phyloP scores from a whole-genome alignment of 2,113 vertebrate genomes.

The Trinectes maculatus region DNA sequence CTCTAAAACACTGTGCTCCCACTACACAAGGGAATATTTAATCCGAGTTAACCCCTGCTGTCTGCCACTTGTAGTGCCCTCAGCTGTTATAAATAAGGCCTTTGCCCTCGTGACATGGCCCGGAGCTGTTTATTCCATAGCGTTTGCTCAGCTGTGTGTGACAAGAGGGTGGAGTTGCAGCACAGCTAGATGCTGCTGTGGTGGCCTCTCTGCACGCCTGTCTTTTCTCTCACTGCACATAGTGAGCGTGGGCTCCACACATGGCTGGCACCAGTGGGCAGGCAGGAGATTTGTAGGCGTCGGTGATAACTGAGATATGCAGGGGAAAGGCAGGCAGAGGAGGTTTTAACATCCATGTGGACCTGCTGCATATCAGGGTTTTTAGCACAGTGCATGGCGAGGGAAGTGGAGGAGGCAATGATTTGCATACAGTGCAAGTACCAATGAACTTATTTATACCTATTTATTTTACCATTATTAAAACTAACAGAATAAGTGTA shows the following conservation, averaged over 20 bases:
- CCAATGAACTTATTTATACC: neutral
- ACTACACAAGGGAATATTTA: too few species aligned
- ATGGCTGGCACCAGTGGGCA: constrained; percentile 31
- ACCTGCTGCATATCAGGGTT: constrained; percentile 23
- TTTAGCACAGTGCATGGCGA: neutral
- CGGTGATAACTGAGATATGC: constrained; percentile 24
- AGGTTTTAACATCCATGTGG: constrained; percentile 43
- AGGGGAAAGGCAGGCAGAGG: constrained; percentile 29
- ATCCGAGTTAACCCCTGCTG: too few species aligned
- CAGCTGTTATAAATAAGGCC: constrained; percentile 17
- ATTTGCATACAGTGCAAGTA: too few species aligned
- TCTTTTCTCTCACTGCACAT: constrained; percentile 27
- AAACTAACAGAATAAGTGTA: constrained; percentile 20
- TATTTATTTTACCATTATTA: constrained; percentile 32
- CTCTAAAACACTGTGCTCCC: too few species aligned
- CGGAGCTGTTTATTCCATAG: constrained; percentile 50
- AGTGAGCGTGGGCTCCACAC: constrained; percentile 47
- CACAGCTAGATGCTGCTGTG: constrained; percentile 14
- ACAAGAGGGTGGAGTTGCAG: constrained; percentile 33
- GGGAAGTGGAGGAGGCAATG: neutral
- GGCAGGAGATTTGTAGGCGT: constrained; percentile 56
- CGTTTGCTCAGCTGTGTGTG: constrained; percentile 63
- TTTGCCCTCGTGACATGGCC: constrained; percentile 33
- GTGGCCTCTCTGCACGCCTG: constrained; percentile 23
- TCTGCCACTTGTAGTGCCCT: too few species aligned